These are phyloP conservation scores for Steinernema feltiae DNA, from an alignment of 1,140 invertebrate genomes.

Conservation along the genomic window DNA sequence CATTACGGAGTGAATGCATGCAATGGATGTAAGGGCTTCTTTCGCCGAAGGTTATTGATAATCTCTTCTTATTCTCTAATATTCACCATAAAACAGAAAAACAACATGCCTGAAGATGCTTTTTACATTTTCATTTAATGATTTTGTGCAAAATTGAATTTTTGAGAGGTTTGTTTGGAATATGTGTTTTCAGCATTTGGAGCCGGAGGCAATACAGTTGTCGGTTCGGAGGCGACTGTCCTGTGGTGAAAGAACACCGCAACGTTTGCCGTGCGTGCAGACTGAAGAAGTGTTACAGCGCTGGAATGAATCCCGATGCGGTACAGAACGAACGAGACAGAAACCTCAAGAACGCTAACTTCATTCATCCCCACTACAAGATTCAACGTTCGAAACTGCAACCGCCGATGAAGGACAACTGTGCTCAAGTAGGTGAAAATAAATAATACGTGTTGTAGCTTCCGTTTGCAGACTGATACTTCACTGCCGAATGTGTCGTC, in stretches of 20 bases:
- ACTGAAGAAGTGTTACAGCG: constrained; percentile 62
- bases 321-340: constrained; percentile 35
- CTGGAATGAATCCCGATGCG: constrained; percentile 65
- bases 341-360: constrained; percentile 21
- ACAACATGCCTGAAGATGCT: no score
- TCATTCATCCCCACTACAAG: not conserved
- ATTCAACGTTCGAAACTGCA: not conserved
- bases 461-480: not conserved
- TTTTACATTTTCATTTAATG: no score
- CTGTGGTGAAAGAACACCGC: constrained; percentile 80
- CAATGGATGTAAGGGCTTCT: constrained; percentile 96
- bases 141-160: no score
- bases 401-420: not conserved
- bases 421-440: not conserved
- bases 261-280: constrained; percentile 64
- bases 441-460: not conserved
- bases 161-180: no score
- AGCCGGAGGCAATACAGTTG: constrained; percentile 32
- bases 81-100: no score
- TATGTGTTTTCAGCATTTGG: constrained; percentile 29
- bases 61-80: not conserved
- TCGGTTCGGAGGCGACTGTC: constrained; percentile 63
- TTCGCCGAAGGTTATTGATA: constrained; percentile 59
- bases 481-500: not conserved
- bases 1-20: constrained; percentile 98